Evolutionary conservation across 2,797 vertebrate species (phyloP).

Genomic region (Phoebastria nigripes): DNA sequence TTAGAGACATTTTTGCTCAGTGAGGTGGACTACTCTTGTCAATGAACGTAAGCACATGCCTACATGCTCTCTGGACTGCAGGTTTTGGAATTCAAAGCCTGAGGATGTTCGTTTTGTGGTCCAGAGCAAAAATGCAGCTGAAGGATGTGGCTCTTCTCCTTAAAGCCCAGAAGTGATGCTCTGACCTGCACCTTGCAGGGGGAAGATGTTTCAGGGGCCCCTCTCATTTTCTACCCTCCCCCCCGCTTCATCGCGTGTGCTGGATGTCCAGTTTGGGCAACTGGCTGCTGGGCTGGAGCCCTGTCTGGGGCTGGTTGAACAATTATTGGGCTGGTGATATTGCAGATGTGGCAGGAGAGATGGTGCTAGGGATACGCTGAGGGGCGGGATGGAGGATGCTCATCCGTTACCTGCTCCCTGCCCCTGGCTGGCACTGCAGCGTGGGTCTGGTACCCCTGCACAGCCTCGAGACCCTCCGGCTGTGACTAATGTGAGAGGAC

Average conservation of each 20-base stretch:
- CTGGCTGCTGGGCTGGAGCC: not conserved
- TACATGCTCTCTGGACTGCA: not conserved
- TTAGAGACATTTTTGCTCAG: not conserved
- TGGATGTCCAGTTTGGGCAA: not conserved
- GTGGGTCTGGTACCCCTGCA: not conserved
- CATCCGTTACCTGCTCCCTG: rapidly evolving
- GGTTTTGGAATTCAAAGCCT: not conserved
- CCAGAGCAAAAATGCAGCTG: not conserved
- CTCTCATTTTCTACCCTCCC: not conserved
- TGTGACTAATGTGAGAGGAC: not conserved
- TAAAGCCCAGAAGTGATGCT: not conserved
- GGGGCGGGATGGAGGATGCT: not conserved
- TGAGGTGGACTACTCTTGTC: not conserved
- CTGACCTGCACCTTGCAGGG: not conserved
- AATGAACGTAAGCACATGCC: rapidly evolving
- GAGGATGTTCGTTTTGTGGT: not conserved
- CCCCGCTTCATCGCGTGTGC: too few relatives aligned
- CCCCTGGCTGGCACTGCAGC: not conserved
- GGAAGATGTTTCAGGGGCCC: rapidly evolving
- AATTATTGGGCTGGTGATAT: not conserved
- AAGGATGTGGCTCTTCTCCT: not conserved
- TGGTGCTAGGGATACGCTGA: not conserved
- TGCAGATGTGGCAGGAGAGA: not conserved
- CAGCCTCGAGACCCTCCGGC: rapidly evolving
- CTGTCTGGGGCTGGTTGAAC: not conserved